Evolutionary conservation across 2,888 invertebrate genomes (phyloP).

Genomic region (Barypeithes pellucidus): DNA sequence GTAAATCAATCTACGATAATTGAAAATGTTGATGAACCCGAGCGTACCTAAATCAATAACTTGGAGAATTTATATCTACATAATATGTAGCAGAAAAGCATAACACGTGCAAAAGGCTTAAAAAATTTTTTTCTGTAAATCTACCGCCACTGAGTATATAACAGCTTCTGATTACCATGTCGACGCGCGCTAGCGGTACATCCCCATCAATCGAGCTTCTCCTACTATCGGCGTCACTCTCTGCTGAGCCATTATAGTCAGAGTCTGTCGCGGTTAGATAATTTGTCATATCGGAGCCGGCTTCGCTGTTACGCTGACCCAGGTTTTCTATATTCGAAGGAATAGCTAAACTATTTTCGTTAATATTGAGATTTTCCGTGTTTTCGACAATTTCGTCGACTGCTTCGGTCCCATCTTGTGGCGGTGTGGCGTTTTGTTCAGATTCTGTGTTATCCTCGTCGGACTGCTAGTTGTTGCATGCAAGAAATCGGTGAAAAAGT

Average conservation of each 20-base stretch:
- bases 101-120: too few species aligned
- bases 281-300: slow-evolving; percentile 44
- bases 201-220: slow-evolving; percentile 57
- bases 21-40: too few species aligned
- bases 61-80: too few species aligned
- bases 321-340: background rate
- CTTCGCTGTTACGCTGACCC: slow-evolving; percentile 27
- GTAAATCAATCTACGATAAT: too few species aligned
- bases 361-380: slow-evolving; percentile 12
- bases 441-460: slow-evolving; percentile 36
- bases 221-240: slow-evolving; percentile 66
- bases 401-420: slow-evolving; percentile 10
- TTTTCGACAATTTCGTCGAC: slow-evolving; percentile 20
- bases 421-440: background rate
- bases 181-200: slow-evolving; percentile 33
- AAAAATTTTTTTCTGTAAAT: too few species aligned
- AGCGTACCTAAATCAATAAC: too few species aligned
- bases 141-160: slow-evolving; percentile 33
- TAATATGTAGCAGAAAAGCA: too few species aligned
- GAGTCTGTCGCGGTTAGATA: slow-evolving; percentile 60
- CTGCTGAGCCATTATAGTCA: slow-evolving; percentile 68
- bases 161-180: slow-evolving; percentile 52
- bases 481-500: slow-evolving; percentile 20
- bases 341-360: slow-evolving; percentile 4
- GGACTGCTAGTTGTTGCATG: slow-evolving; percentile 44